Evolutionary conservation across 2,113 vertebrate genomes (phyloP).

Genomic region (Vicugna pacos): DNA sequence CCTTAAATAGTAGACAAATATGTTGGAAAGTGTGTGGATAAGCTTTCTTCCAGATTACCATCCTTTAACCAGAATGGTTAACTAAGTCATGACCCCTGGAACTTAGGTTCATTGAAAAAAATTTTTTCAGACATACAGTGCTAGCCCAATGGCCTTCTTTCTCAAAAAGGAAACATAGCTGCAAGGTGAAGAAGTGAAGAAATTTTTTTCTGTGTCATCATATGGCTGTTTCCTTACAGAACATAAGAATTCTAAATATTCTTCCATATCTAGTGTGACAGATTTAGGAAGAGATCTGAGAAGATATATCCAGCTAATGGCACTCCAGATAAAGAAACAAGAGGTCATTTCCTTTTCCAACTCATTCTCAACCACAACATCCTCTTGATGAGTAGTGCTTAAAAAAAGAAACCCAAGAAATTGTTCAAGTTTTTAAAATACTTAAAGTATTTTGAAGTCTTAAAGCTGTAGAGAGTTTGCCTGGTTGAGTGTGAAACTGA

Average conservation of each 20-base stretch:
- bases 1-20: neutral
- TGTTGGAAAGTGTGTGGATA: neutral
- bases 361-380: neutral
- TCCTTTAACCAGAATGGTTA: neutral
- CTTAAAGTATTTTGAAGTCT: neutral
- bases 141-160: neutral
- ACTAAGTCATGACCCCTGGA: neutral
- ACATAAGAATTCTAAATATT: neutral
- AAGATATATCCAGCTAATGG: neutral
- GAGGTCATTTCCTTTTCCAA: constrained; percentile 14
- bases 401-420: constrained; percentile 19
- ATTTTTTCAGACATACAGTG: neutral
- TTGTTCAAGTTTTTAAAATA: constrained; percentile 11
- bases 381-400: neutral
- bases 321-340: neutral
- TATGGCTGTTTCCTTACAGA: neutral
- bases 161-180: neutral
- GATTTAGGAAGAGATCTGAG: neutral
- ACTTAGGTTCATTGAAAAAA: neutral
- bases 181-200: neutral
- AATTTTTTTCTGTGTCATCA: neutral
- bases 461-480: neutral
- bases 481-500: neutral
- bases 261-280: neutral
- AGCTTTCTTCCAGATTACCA: neutral